Base-by-base conservation (phyloP, 1,140 invertebrate species). In the Harpegnathos saltator region DNA sequence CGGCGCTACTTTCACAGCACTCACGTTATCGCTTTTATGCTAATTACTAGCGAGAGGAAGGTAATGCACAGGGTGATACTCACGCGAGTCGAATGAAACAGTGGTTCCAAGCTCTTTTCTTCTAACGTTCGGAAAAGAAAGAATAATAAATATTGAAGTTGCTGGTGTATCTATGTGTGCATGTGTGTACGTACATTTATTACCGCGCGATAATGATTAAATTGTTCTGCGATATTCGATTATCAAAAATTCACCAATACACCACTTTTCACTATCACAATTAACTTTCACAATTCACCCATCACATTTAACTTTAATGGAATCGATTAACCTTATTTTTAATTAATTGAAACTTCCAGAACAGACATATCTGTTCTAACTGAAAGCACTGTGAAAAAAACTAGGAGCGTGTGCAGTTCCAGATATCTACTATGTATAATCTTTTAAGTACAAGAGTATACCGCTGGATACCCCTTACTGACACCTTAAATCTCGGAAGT, bases 401-500 rank as follows among this genome's bases (percentile, higher is more conserved):
- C 22, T 22, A 33, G 1, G 29, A 65, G 44, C 52, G 54, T 59
- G 52, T 61, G 66, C 62, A 66, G 68, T 78, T 9, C 50, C 7
- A 15, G n/a, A 78, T 78, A 58, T 65, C 17, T 66, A 58, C 33
- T 38, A 22, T 62, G 26, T 4, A n/a, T 83, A 83, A 83, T 80
- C 82, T 80, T 82, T 82, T 80, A 84, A 83, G 74, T 69, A 80
- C 61, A 61, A 50, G 22, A n/a, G 48, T 71, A 68, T 75, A 56
- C 14, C 69, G 33, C 1, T 56, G 15, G 61, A 63, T 65, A 54
- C 38, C 73, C 22, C 38, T 77, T 52, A n/a, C 80, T 77, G 71
- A 75, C 72, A 82, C 54, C 71, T 69, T 50, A 59, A 69, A 89
- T 83, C 83, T 83, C 83, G 72, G 63, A 89, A 78, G 83, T 89